Evolutionary conservation across 2,797 vertebrate species (phyloP), one percentile per base, ranked within the genome.

Genomic region (Sebastes iracundus): DNA sequence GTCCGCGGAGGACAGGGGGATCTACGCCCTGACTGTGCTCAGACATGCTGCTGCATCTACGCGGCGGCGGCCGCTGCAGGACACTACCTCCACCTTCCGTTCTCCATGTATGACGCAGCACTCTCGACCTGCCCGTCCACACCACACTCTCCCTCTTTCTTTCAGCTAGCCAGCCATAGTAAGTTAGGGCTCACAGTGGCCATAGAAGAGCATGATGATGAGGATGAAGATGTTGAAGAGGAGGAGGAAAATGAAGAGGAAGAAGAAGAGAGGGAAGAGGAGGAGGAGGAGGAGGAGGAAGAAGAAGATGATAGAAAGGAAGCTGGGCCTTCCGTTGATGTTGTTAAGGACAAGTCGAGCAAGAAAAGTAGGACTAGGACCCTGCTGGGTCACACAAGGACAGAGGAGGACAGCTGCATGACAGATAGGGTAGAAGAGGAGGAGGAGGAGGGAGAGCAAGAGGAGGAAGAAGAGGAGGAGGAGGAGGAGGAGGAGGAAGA

Each of bases 41-140:
- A 97, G 61, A 93, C 97, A 1, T 99, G 98, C 93, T 99, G 97
- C 92, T 97, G 98, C 92, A 96, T 98, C 88, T 98, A 97, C 20
- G 96, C 97, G 1, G 94, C 93, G 0, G 92, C 93, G 0, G 92
- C 90, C 0, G 86, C 92, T 6, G 88, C 95, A 0, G 96, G 96
- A 70, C 97, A 96, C 90, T 98, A 97, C 92, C 95, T 98, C 91
- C 97, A 97, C 87, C 91, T 98, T 35, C 98, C 98, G 1, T 95
- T 98, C 85, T 95, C 97, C 76, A 92, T 97, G 89, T 97, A 94
- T n/a, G 89, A 97, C 5, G 91, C 92, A 14, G 91, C 96, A 0
- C 96, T 95, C 30, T 83, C 96, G 4, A 49, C 94, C 83, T 96
- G 96, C 80, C 91, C 96, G 16, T 95, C 97, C 6, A 64, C 92